These are phyloP conservation scores for Myioborus miniatus DNA, from an alignment of 2,797 vertebrate genomes.

Conservation along the genomic window DNA sequence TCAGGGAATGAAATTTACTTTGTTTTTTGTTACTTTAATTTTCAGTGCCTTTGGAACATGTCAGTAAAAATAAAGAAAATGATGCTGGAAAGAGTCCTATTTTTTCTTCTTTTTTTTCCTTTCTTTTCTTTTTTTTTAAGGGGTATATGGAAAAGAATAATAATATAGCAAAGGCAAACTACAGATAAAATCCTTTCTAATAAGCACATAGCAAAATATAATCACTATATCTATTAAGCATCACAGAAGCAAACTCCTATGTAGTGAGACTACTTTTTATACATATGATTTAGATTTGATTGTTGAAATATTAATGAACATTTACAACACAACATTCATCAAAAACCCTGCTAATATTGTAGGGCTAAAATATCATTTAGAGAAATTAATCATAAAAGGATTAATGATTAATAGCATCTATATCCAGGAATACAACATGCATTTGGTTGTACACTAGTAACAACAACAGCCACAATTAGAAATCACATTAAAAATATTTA, in stretches of 20 bases:
- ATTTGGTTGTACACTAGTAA: not conserved
- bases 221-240: not conserved
- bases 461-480: not conserved
- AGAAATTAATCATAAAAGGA: not conserved
- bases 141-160: not conserved
- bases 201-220: not conserved
- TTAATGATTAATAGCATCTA: not conserved
- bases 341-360: not conserved
- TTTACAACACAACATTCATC: not conserved
- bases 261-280: not conserved
- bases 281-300: not conserved
- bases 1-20: not conserved
- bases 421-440: not conserved
- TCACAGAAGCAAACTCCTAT: not conserved
- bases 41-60: not conserved
- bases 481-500: not conserved
- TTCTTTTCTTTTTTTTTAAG: not conserved
- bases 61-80: not conserved
- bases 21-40: not conserved
- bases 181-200: not conserved
- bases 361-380: not conserved
- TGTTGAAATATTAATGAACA: not conserved
- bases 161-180: not conserved
- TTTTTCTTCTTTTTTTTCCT: rapidly evolving
- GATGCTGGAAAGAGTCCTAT: rapidly evolving